Evolutionary conservation across 2,888 invertebrate genomes (phyloP).

Genomic region (Octodonta nipae): DNA sequence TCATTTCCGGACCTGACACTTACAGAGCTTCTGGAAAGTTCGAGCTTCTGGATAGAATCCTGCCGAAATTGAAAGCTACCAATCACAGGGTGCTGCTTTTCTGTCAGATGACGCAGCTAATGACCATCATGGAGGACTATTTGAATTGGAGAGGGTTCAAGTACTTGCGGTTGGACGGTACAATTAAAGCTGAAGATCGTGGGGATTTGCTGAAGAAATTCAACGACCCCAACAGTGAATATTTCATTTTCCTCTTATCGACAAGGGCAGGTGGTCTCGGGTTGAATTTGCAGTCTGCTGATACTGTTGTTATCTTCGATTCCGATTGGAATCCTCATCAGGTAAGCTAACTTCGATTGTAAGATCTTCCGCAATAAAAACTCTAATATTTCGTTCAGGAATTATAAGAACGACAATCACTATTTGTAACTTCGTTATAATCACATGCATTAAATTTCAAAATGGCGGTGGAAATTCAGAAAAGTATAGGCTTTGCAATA

Average conservation of each 20-base stretch:
- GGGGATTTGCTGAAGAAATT: constrained; percentile 85
- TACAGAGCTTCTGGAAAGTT: constrained; percentile 94
- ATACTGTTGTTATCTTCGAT: constrained; percentile 97
- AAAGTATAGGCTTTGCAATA: too few species aligned
- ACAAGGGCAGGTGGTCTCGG: constrained; percentile 97
- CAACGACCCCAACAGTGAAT: constrained; percentile 78
- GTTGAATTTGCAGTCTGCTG: constrained; percentile 93
- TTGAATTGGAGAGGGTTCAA: constrained; percentile 77
- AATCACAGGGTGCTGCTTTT: constrained; percentile 91
- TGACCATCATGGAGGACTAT: constrained; percentile 98
- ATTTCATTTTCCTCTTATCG: constrained; percentile 89
- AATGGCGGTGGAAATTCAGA: too few species aligned
- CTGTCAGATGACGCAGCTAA: constrained; percentile 99
- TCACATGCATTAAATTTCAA: too few species aligned
- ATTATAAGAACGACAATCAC: too few species aligned
- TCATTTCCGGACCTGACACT: constrained; percentile 77
- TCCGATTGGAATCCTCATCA: constrained; percentile 99
- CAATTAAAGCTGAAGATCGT: constrained; percentile 95
- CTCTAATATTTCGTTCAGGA: too few species aligned
- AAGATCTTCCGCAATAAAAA: too few species aligned
- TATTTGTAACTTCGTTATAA: too few species aligned
- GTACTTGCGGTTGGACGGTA: constrained; percentile 90
- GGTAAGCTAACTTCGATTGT: too few species aligned
- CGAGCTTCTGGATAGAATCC: constrained; percentile 87
- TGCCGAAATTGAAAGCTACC: constrained; percentile 85